These are phyloP conservation scores for Acipenser transmontanus DNA, from an alignment of 2,797 vertebrate species.

Conservation along the genomic window DNA sequence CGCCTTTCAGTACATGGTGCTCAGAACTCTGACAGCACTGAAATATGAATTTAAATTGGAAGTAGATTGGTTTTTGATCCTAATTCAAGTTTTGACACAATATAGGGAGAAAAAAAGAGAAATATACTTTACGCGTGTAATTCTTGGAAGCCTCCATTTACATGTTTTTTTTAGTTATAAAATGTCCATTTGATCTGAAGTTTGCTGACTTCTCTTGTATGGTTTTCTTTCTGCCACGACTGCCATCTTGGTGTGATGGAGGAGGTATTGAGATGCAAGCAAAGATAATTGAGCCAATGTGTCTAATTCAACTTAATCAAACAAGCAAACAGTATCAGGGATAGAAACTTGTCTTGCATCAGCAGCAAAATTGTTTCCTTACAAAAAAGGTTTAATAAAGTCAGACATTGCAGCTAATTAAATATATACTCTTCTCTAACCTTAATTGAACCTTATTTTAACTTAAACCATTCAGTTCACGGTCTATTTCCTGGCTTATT, in stretches of 20 bases:
- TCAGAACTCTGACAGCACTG: constrained; percentile 83
- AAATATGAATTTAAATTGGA: constrained; percentile 99
- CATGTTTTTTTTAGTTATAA: constrained; percentile 19
- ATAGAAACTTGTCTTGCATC: too few relatives aligned
- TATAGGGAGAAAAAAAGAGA: constrained; percentile 62
- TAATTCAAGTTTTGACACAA: constrained; percentile 93
- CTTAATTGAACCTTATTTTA: too few relatives aligned
- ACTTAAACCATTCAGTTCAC: too few relatives aligned
- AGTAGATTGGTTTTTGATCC: constrained; percentile 94
- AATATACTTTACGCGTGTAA: constrained; percentile 59
- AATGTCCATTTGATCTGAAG: constrained; percentile 16
- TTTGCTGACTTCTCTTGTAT: constrained; percentile 11
- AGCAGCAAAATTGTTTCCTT: too few relatives aligned
- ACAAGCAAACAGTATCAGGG: too few relatives aligned
- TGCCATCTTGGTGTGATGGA: constrained; percentile 18
- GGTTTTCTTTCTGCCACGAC: constrained; percentile 17
- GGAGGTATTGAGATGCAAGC: too few relatives aligned
- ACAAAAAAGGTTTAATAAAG: too few relatives aligned
- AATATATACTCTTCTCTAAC: too few relatives aligned
- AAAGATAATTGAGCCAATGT: too few relatives aligned
- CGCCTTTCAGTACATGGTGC: constrained; percentile 74
- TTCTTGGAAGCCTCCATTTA: constrained; percentile 49
- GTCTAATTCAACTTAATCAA: too few relatives aligned
- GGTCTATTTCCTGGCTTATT: too few relatives aligned
- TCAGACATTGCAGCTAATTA: too few relatives aligned